Evolutionary conservation across 2,888 invertebrate genomes (phyloP).

Genomic region (Scotopteryx bipunctaria): DNA sequence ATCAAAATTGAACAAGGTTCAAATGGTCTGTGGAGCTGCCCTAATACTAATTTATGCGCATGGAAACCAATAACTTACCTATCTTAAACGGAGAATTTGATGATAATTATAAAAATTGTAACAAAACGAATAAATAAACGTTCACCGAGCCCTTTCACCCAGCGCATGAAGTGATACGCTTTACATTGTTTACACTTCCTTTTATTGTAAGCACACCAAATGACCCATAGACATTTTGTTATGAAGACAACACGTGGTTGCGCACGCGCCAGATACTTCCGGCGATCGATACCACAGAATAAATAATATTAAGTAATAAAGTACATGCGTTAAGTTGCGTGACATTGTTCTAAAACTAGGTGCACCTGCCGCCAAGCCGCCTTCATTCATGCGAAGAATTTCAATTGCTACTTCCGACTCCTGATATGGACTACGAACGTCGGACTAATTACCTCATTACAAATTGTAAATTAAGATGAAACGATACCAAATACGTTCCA

Average conservation of each 20-base stretch:
- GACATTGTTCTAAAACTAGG: conserved; percentile 52
- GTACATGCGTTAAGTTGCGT: conserved; percentile 41
- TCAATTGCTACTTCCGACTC: conserved; percentile 43
- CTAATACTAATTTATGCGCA: too few species aligned
- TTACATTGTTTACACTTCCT: conserved; percentile 50
- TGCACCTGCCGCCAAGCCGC: conserved; percentile 48
- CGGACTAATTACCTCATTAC: conserved; percentile 37
- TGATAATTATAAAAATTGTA: too few species aligned
- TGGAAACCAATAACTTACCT: too few species aligned
- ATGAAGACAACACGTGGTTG: conserved; percentile 62
- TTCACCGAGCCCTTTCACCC: background rate
- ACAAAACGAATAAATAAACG: too few species aligned
- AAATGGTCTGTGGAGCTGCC: too few species aligned
- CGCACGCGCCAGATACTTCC: conserved; percentile 67
- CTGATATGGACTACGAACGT: conserved; percentile 23
- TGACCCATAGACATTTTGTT: conserved; percentile 47
- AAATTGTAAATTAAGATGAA: conserved; percentile 29
- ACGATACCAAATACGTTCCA: conserved; percentile 24
- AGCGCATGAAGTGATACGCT: background rate
- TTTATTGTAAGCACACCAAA: conserved; percentile 51
- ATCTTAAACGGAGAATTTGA: too few species aligned
- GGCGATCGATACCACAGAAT: conserved; percentile 30
- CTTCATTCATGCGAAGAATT: conserved; percentile 56
- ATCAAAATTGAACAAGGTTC: conserved; percentile 5
- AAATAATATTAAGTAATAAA: conserved; percentile 7